Evolutionary conservation across 2,888 invertebrate species (phyloP), one percentile per base, ranked within the genome.

Genomic region (Lymantria monacha): DNA sequence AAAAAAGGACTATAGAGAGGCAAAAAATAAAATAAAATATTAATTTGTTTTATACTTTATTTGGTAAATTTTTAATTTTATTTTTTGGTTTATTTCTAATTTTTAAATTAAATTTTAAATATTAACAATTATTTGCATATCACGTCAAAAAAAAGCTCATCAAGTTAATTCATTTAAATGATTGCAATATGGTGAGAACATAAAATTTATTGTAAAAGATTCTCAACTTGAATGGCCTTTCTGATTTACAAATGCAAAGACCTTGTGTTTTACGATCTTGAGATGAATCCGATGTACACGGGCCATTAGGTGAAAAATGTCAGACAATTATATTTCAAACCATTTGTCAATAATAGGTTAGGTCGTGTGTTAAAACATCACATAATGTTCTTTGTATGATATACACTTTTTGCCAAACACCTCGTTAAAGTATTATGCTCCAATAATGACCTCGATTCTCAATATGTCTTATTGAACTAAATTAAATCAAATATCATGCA

Each of bases 281-380:
- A 61, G 61, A 61, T 49, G 56, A 49, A 49, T 49, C 52, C 55
- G 54, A 55, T 50, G 54, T 46, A 43, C 46, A 52, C 36, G 41
- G 54, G 43, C 51, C 52, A 67, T 69, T 64, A 64, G 30, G 41
- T 43, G 55, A 68, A 64, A 69, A 69, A 69, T 68, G 64, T 57
- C 68, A 65, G 70, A 67, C 65, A 60, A 64, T 68, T 66, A 69
- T 59, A 51, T 50, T 30, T 57, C 11, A 30, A 10, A 33, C 30
- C n/a, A 40, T 59, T 63, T 47, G 51, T 40, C 50, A 57, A 51
- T 64, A 48, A 59, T 54, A 51, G 55, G 46, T 55, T 56, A 40
- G 51, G 53, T 49, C 42, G 42, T 57, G 52, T 53, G 53, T 60
- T 66, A 66, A n/a, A 65, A 58, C 55, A 58, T 55, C 54, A 55